phyloP scores from a whole-genome alignment of 92 coral and sea anemone species.

The Porites lobata region DNA sequence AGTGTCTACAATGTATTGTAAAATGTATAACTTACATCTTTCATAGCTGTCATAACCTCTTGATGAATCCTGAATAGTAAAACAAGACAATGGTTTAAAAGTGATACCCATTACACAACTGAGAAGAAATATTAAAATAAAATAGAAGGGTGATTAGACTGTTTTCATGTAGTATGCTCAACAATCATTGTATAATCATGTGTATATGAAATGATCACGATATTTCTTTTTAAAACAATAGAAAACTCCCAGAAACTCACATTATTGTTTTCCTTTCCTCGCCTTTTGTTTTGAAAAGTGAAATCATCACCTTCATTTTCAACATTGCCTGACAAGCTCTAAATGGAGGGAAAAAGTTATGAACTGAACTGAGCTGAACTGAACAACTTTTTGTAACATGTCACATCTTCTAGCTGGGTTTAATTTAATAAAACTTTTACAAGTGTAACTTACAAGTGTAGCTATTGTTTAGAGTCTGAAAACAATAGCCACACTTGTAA shows the following conservation, averaged over 20 bases:
- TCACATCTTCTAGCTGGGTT: too few relatives aligned
- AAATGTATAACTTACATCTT: conserved; percentile 10
- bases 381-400: too few relatives aligned
- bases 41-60: conserved; percentile 22
- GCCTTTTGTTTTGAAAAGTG: conserved; percentile 38
- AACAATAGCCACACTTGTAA: too few relatives aligned
- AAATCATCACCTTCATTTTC: conserved; percentile 8
- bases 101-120: background rate
- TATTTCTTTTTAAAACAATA: background rate
- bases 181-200: too few relatives aligned
- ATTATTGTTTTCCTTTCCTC: conserved; percentile 75
- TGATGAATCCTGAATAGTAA: conserved; percentile 44
- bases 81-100: background rate
- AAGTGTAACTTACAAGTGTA: too few relatives aligned
- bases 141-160: too few relatives aligned
- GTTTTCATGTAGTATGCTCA: too few relatives aligned
- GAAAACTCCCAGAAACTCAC: background rate
- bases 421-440: too few relatives aligned
- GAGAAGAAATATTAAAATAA: too few relatives aligned
- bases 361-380: too few relatives aligned
- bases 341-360: background rate
- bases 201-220: background rate
- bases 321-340: conserved; percentile 17
- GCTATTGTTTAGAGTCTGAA: too few relatives aligned
- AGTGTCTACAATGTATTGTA: too few relatives aligned